A percentile compares a stretch with the other conserved stretches of the same genome.
phyloP scores from a whole-genome alignment of 1,140 invertebrate species.

The Papilio helenus region DNA sequence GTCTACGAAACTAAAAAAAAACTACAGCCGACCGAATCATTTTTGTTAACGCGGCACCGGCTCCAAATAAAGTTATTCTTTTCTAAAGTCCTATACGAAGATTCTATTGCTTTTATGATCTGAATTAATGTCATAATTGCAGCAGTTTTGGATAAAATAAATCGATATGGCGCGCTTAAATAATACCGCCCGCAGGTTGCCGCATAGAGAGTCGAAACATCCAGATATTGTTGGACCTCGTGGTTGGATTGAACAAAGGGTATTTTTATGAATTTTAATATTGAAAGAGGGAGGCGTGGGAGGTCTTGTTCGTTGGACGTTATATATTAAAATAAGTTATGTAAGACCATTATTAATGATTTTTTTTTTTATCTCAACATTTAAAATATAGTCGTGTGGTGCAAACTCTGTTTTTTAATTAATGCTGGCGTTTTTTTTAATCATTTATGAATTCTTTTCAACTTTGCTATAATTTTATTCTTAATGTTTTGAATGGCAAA shows the following conservation, averaged over 20 bases:
- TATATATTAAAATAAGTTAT: constrained; percentile 62
- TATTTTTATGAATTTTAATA: constrained; percentile 49
- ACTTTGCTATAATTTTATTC: constrained; percentile 39
- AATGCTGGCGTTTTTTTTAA: constrained; percentile 36
- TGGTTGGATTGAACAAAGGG: constrained; percentile 52
- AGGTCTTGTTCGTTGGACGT: constrained; percentile 52
- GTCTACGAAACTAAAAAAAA: constrained; percentile 61
- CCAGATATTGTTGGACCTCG: constrained; percentile 56
- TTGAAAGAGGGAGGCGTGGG: constrained; percentile 40
- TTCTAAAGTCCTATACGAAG: constrained; percentile 76
- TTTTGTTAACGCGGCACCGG: constrained; percentile 66
- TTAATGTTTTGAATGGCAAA: constrained; percentile 18
- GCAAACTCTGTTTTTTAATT: constrained; percentile 47
- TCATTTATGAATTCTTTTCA: constrained; percentile 43
- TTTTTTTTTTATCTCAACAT: constrained; percentile 61
- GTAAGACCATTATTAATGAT: constrained; percentile 63
- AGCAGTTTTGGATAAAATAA: constrained; percentile 80
- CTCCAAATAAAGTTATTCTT: constrained; percentile 75
- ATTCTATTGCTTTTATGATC: constrained; percentile 77
- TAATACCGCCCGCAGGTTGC: constrained; percentile 78
- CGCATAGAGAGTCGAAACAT: constrained; percentile 55
- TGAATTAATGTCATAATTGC: constrained; percentile 82
- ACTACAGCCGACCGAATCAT: constrained; percentile 57
- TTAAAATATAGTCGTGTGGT: constrained; percentile 60
- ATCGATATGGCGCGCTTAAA: constrained; percentile 77